Evolutionary conservation across 2,797 vertebrate species (phyloP).

Genomic region (Chelmon rostratus): DNA sequence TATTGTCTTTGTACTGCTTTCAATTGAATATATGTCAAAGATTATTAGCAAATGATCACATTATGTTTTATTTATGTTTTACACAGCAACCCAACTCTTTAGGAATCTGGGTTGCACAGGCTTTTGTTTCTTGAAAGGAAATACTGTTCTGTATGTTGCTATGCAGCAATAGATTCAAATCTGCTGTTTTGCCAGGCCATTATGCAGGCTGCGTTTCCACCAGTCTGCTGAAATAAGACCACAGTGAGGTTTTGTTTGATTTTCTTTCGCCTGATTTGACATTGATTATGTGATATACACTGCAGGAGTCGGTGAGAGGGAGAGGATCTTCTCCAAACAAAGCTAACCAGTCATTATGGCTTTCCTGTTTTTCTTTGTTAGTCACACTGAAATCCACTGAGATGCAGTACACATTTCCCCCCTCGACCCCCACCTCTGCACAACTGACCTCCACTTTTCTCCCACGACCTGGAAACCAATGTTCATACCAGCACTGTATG

Average conservation of each 20-base stretch:
- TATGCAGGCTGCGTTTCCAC: constrained; percentile 11
- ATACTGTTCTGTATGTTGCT: background rate
- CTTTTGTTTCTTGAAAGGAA: background rate
- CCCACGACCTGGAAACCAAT: constrained; percentile 62
- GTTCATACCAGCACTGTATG: constrained; percentile 38
- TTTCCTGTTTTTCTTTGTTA: constrained; percentile 22
- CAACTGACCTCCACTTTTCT: constrained; percentile 47
- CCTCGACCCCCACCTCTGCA: background rate
- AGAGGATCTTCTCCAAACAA: constrained; percentile 22
- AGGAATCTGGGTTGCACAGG: background rate
- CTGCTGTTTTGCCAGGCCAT: background rate
- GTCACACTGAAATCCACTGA: constrained; percentile 12
- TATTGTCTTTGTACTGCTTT: too few species aligned
- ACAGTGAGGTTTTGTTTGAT: constrained; percentile 30
- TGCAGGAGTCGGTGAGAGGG: background rate
- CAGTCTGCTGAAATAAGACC: constrained; percentile 21
- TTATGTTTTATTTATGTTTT: too few species aligned
- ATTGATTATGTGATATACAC: constrained; percentile 52
- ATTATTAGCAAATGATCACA: too few species aligned
- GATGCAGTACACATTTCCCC: constrained; percentile 3
- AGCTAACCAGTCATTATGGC: constrained; percentile 1
- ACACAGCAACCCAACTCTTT: too few species aligned
- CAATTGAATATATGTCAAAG: too few species aligned
- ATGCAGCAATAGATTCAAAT: background rate
- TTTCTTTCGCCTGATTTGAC: constrained; percentile 41